phyloP scores from a whole-genome alignment of 2,797 vertebrate genomes.

The Pantherophis alleghaniensis region DNA sequence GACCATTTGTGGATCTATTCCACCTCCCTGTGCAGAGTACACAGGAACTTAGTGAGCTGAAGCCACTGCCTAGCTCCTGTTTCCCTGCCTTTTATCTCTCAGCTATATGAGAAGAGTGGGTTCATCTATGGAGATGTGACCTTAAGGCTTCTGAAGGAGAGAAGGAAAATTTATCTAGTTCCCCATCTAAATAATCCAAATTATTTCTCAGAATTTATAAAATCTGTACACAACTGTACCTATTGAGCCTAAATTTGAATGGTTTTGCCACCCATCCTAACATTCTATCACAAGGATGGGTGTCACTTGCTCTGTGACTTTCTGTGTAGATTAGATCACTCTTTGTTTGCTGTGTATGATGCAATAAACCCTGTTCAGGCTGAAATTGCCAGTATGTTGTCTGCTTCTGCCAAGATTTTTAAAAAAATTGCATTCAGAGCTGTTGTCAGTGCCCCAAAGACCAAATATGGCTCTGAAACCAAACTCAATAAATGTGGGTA shows the following conservation, averaged over 20 bases:
- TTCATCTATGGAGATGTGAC: not conserved
- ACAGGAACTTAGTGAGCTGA: not conserved
- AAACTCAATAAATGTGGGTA: not conserved
- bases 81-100: not conserved
- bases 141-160: not conserved
- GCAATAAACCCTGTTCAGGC: constrained; percentile 20
- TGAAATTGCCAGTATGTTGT: not conserved
- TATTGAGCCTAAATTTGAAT: constrained; percentile 5
- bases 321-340: not conserved
- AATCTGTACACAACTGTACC: not conserved
- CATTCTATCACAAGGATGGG: not conserved
- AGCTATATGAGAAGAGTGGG: not conserved
- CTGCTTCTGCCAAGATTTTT: not conserved
- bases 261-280: not conserved
- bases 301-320: not conserved
- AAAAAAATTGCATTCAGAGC: not conserved
- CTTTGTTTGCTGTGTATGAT: constrained; percentile 11
- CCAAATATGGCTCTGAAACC: not conserved
- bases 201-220: not conserved
- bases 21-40: not conserved
- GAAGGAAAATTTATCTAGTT: not conserved
- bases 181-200: not conserved
- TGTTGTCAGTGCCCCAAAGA: not conserved
- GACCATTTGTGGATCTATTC: not conserved
- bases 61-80: not conserved